Conservation (phyloP, 1,140 invertebrate genomes). For the Nylanderia fulva region DNA sequence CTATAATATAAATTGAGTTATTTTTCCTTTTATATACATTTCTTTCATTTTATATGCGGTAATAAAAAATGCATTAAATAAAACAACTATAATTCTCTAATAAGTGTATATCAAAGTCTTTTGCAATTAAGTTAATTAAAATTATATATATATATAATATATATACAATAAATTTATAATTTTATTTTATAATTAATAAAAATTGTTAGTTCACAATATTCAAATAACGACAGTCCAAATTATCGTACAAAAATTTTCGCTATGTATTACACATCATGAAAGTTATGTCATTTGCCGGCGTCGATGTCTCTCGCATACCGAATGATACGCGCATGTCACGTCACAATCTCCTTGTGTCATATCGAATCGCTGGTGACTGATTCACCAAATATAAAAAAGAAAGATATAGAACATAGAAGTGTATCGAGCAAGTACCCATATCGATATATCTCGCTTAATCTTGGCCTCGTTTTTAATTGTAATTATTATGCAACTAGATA, state of each 20-base stretch:
- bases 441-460: neutral
- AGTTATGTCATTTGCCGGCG: slow-evolving; percentile 46
- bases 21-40: neutral
- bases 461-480: neutral
- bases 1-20: neutral
- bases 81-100: neutral
- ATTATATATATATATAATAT: neutral
- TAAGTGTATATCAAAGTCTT: neutral
- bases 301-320: slow-evolving; percentile 63
- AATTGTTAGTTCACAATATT: neutral
- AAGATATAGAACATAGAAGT: neutral
- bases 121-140: neutral
- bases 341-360: slow-evolving; percentile 36
- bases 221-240: neutral
- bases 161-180: neutral
- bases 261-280: neutral
- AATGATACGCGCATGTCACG: slow-evolving; percentile 32
- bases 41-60: neutral
- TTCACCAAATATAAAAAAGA: slow-evolving; percentile 50
- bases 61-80: slow-evolving; percentile 6
- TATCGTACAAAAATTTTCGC: neutral
- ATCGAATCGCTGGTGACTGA: slow-evolving; percentile 39
- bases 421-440: neutral
- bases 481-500: neutral
- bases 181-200: neutral